Evolutionary conservation across 2,113 vertebrate genomes (phyloP).

Genomic region (Oplegnathus fasciatus): DNA sequence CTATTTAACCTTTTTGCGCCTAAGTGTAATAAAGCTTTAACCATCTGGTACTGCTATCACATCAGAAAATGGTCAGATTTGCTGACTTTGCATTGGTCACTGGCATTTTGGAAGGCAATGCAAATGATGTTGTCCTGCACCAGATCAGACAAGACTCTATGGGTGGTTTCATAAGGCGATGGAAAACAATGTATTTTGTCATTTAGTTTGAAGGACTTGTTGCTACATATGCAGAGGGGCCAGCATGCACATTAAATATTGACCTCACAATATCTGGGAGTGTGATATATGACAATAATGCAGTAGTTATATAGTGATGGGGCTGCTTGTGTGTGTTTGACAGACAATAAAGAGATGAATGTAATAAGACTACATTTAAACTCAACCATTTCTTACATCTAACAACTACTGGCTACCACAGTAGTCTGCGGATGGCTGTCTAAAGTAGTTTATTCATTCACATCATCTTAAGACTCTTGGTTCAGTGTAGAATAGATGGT

Average conservation of each 20-base stretch:
- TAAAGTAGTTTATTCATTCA: conserved; percentile 10
- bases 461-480: conserved; percentile 11
- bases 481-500: background rate
- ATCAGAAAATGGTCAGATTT: background rate
- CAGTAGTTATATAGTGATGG: background rate
- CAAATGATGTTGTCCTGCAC: background rate
- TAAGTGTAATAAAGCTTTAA: background rate
- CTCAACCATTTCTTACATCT: background rate
- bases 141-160: background rate
- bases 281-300: background rate
- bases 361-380: conserved; percentile 18
- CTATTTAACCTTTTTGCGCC: background rate
- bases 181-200: background rate
- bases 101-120: background rate
- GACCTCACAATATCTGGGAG: background rate
- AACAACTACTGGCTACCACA: background rate
- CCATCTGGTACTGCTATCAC: background rate
- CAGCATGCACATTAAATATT: background rate
- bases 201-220: background rate
- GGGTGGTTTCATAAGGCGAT: background rate
- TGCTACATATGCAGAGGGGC: background rate
- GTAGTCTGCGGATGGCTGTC: background rate
- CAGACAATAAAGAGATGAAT: conserved; percentile 5
- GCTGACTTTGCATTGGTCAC: background rate
- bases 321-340: conserved; percentile 4